Conservation (phyloP, 2,113 vertebrate genomes). For the Pachyramphus minor region DNA sequence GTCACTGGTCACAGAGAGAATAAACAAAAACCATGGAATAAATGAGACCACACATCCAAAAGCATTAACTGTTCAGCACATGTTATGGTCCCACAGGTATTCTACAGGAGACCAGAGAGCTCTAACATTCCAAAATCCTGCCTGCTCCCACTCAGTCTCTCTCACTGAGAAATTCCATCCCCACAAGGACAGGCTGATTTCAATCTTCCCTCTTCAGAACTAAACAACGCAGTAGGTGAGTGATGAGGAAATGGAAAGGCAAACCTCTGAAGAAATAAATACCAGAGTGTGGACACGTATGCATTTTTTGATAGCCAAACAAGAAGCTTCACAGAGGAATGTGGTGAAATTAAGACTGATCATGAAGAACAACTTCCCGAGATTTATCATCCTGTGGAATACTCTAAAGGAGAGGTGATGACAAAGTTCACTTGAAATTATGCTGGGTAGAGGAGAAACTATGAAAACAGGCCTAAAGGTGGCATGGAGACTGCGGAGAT, state of each 20-base stretch:
- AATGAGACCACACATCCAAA: neutral
- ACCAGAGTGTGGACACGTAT: neutral
- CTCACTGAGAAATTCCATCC: neutral
- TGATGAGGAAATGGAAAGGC: constrained; percentile 25
- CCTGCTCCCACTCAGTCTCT: neutral
- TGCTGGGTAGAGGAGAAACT: neutral
- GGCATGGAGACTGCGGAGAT: neutral
- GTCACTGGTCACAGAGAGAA: neutral
- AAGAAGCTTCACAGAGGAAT: neutral
- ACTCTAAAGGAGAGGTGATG: neutral
- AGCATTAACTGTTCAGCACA: neutral
- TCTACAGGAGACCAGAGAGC: neutral
- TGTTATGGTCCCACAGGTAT: neutral
- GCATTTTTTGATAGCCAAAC: neutral
- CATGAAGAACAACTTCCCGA: neutral
- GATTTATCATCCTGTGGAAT: neutral
- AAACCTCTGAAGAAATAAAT: constrained; percentile 3
- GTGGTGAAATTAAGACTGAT: neutral
- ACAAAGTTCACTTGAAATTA: neutral
- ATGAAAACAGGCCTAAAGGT: neutral
- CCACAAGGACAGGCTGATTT: neutral
- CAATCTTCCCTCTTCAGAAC: neutral
- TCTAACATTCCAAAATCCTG: neutral
- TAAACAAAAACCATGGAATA: neutral
- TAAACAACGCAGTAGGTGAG: neutral